These are phyloP conservation scores for Dolichopus griseipennis DNA, from an alignment of 2,888 invertebrate species.

Conservation along the genomic window DNA sequence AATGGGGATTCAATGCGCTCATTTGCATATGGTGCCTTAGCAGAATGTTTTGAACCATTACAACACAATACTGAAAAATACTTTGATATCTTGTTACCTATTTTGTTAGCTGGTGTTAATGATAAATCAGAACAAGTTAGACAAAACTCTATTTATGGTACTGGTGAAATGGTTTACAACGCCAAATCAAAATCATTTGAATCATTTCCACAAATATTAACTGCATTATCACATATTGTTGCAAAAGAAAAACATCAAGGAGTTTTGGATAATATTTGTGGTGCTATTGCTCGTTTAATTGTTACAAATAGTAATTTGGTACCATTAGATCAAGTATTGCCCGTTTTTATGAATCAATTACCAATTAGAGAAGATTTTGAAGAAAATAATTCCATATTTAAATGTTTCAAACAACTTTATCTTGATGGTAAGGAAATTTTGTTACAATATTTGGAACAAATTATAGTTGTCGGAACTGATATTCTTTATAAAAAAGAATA, in stretches of 20 bases:
- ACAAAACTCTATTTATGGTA: conserved; percentile 66
- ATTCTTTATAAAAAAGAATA: conserved; percentile 51
- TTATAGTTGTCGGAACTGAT: conserved; percentile 49
- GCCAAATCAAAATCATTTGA: conserved; percentile 54
- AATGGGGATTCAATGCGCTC: conserved; percentile 52
- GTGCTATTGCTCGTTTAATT: conserved; percentile 65
- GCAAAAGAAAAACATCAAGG: conserved; percentile 55
- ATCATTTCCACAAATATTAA: conserved; percentile 56
- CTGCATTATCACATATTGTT: conserved; percentile 57
- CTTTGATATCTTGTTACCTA: conserved; percentile 52
- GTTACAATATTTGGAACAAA: conserved; percentile 45
- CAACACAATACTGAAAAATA: conserved; percentile 49
- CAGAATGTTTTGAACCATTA: conserved; percentile 60
- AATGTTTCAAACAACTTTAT: conserved; percentile 56
- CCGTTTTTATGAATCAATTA: conserved; percentile 59
- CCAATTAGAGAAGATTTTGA: conserved; percentile 66
- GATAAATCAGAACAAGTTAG: conserved; percentile 63
- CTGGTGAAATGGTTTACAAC: conserved; percentile 63
- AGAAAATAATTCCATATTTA: conserved; percentile 62
- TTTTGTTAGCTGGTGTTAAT: conserved; percentile 52
- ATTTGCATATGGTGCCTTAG: conserved; percentile 63
- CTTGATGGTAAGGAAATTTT: conserved; percentile 51
- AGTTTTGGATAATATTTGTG: conserved; percentile 68
- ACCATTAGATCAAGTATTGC: conserved; percentile 64
- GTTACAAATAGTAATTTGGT: conserved; percentile 53